Evolutionary conservation across 2,797 vertebrate genomes (phyloP).

Genomic region (Vipera ursinii): DNA sequence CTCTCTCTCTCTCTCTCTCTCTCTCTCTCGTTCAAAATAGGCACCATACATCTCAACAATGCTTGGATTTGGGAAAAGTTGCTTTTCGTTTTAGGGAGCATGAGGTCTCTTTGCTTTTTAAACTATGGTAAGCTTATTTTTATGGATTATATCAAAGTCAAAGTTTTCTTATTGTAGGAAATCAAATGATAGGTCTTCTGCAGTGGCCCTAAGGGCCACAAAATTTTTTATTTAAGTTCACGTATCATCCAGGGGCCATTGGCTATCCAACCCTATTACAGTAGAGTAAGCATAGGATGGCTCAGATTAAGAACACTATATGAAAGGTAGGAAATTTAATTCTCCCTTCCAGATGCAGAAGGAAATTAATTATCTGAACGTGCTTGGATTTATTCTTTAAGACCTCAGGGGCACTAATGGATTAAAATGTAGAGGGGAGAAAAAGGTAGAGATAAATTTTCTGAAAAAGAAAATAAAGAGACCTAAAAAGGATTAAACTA

Average conservation of each 20-base stretch:
- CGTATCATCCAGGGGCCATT: background rate
- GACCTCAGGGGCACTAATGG: background rate
- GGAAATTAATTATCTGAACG: background rate
- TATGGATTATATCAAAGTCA: background rate
- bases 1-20: too few species aligned
- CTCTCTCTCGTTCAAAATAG: background rate
- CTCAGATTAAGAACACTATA: background rate
- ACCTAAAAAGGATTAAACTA: background rate
- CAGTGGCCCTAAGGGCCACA: background rate
- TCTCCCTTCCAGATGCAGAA: background rate
- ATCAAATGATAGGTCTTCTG: background rate
- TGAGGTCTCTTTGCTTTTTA: background rate
- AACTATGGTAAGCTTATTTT: background rate
- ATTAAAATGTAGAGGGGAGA: background rate
- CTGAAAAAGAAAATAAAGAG: background rate
- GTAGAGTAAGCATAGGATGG: background rate
- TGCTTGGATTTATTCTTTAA: background rate
- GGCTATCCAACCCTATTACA: background rate
- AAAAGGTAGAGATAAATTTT: background rate
- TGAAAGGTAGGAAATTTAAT: background rate
- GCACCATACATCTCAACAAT: background rate
- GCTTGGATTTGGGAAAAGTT: background rate
- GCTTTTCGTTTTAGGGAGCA: background rate
- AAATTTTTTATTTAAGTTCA: background rate
- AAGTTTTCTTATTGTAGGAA: background rate